These are phyloP conservation scores for Diacarnus erythraeanus DNA, from an alignment of 37 sponge, comb jelly and placozoan genomes.

Conservation along the genomic window DNA sequence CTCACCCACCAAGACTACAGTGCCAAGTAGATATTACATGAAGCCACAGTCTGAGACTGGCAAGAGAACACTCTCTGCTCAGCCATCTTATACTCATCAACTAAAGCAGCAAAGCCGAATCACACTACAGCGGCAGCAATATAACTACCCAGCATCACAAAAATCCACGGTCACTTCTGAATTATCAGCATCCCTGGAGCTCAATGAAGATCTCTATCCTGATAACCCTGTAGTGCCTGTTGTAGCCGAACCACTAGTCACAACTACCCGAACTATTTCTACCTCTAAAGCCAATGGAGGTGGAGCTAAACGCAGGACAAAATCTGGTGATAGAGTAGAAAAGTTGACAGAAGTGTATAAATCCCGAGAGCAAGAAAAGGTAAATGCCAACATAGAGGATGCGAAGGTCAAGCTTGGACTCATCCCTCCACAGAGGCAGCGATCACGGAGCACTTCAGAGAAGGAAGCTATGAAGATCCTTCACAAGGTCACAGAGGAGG, in stretches of 20 bases:
- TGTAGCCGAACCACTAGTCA: not conserved
- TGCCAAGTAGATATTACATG: slow-evolving; percentile 8
- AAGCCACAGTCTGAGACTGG: not conserved
- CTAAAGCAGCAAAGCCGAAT: not conserved
- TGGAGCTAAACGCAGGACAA: not conserved
- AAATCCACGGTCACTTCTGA: not conserved
- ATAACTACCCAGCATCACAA: not conserved
- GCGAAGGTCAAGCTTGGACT: slow-evolving; percentile 38
- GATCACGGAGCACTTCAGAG: slow-evolving; percentile 16
- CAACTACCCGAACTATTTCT: not conserved
- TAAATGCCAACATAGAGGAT: slow-evolving; percentile 16
- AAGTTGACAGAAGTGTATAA: not conserved
- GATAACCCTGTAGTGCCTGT: not conserved
- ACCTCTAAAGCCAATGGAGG: not conserved
- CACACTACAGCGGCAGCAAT: not conserved
- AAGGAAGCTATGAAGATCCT: slow-evolving; percentile 9
- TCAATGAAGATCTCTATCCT: not conserved
- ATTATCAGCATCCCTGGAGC: not conserved
- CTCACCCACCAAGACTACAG: slow-evolving; percentile 19
- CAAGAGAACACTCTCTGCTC: not conserved
- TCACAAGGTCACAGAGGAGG: slow-evolving; percentile 14
- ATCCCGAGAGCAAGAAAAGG: not conserved
- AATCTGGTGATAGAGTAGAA: slow-evolving; percentile 15
- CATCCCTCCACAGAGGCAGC: slow-evolving; percentile 23
- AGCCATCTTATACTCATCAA: not conserved